Evolutionary conservation across 2,797 vertebrate genomes (phyloP), one percentile per base, ranked within the genome.

Genomic region (Synaphobranchus kaupii): DNA sequence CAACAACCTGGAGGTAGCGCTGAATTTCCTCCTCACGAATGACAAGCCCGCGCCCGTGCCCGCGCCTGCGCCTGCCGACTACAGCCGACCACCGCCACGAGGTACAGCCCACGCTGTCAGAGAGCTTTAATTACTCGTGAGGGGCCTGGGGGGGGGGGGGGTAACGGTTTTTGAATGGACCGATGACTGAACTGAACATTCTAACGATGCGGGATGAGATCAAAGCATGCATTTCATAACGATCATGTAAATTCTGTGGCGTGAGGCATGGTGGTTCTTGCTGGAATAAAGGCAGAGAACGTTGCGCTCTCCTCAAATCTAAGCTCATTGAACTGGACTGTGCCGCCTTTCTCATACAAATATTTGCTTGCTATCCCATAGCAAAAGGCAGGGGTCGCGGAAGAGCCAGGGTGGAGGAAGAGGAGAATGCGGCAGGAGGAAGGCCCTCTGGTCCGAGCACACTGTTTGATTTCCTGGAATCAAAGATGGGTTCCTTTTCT

Each of bases 381-480:
- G 98, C 93, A 87, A 97, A 97, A 95, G 98, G 98, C 87, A 98
- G 94, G 89, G 98, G 97, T 56, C 94, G 98, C 93, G 98, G 98
- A 48, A 94, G 97, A 89, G 94, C 95, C 92, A 96, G 97, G 93
- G 91, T 95, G 87, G 98, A 98, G 91, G 98, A 97, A 76, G 98
- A 98, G 66, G 97, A 98, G 22, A 97, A 98, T n/a, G 92, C 97
- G 76, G 94, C 96, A 88, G 98, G 96, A n/a, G 94, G 97, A 91
- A 97, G 98, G 88, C 98, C 99, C 0, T 99, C 99, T 86, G 98
- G 97, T 89, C 98, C 99, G 44, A 99, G 98, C 94, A 99, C 99
- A 0, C 94, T 99, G 25, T 99, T 99, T 93, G 99, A 99, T 93
- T 99, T 99, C 93, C 93, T 99, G 89, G 98, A 99, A 93, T 99